Percentiles rank a stretch among this genome's conserved stretches.
Conservation (phyloP, 2,888 invertebrate species). For the Eristalis tenax region DNA sequence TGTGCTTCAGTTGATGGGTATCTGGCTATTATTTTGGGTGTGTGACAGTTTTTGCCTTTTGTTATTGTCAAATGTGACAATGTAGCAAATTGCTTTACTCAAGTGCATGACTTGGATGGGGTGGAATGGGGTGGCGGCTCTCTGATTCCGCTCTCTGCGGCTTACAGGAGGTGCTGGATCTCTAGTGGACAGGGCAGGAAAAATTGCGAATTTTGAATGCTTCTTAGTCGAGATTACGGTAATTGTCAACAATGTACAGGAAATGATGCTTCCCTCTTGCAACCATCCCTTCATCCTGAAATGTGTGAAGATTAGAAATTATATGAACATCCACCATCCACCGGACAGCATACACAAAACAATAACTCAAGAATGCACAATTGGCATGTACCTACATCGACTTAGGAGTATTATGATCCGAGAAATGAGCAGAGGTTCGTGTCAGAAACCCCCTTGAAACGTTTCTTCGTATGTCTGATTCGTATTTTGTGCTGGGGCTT, state of each 20-base stretch:
- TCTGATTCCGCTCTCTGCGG: background rate
- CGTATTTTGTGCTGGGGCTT: no score
- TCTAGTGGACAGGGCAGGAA: background rate
- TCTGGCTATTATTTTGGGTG: background rate
- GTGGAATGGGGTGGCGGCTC: background rate
- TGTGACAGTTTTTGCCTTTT: background rate
- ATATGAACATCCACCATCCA: no score
- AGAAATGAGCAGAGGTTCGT: no score
- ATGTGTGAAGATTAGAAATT: no score
- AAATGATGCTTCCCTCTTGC: background rate
- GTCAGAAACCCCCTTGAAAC: no score
- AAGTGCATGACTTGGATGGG: background rate
- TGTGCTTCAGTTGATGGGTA: background rate
- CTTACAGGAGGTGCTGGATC: background rate
- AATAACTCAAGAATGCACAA: no score
- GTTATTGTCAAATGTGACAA: background rate
- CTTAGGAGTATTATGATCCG: no score
- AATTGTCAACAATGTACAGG: background rate
- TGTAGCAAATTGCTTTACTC: background rate
- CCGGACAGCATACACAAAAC: no score
- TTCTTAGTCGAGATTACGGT: background rate
- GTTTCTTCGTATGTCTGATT: no score
- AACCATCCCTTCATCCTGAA: background rate
- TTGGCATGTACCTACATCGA: no score
- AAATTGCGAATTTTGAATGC: background rate